These are phyloP conservation scores for Poecile atricapillus DNA, from an alignment of 2,113 vertebrate species.

Conservation along the genomic window DNA sequence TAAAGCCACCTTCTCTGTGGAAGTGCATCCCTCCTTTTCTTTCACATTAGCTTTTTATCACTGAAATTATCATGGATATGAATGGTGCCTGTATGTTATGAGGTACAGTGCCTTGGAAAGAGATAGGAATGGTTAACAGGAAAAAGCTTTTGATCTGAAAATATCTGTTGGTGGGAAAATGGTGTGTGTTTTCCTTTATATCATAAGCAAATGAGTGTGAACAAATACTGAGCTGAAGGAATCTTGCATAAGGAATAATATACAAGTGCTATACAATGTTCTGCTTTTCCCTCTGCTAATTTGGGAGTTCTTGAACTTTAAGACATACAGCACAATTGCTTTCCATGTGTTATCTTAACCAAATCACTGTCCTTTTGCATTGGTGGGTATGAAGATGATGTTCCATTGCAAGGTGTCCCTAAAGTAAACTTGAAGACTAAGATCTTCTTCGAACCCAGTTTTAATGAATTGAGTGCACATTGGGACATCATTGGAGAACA, in stretches of 20 bases:
- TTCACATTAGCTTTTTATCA: not conserved
- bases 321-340: not conserved
- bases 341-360: not conserved
- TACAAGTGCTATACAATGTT: not conserved
- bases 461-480: not conserved
- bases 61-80: not conserved
- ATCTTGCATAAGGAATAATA: not conserved
- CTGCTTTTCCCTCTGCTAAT: not conserved
- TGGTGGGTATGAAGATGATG: not conserved
- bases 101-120: not conserved
- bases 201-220: not conserved
- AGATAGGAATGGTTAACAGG: not conserved
- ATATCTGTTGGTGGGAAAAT: not conserved
- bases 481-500: not conserved
- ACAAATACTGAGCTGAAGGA: not conserved
- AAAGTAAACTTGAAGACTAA: not conserved
- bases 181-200: not conserved
- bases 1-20: not conserved
- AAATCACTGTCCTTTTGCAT: not conserved
- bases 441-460: not conserved
- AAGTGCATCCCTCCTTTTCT: not conserved
- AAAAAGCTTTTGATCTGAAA: not conserved
- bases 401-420: not conserved
- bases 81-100: not conserved
- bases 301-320: not conserved